Base-by-base conservation (phyloP, 2,797 vertebrate genomes). In the Rachycentron canadum region DNA sequence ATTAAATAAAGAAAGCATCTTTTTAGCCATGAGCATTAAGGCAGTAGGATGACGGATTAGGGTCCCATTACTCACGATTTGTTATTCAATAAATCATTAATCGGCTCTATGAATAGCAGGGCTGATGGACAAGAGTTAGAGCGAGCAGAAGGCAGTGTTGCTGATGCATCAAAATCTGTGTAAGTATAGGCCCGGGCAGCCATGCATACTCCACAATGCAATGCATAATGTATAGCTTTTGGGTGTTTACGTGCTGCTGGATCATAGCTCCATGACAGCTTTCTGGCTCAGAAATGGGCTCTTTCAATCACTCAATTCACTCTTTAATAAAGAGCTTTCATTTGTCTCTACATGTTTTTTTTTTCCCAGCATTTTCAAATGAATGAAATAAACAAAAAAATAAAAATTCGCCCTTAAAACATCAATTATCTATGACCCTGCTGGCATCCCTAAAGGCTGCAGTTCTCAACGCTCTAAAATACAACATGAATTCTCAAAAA, bases 71-170 rank as follows among this genome's bases (percentile, higher is more conserved):
- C 92, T 94, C 90, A 88, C 83, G 58, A 94, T 94, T 92, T 93
- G 92, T 93, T 92, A 94, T 94, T 94, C 93, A 93, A 95, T 95
- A 94, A 95, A 95, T 95, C 94, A 95, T 95, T 94, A 92, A 95
- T 93, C 88, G 82, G 79, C 75, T 91, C 93, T 92, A 92, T 94
- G 94, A 95, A 95, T 94, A 95, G 92, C 89, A 71, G 61, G 76
- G 72, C 64, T 92, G 90, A 93, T 86, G 91, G 93, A 93, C 91
- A 91, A 67, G 86, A 86, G 85, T 76, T 70, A 38, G 73, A 81
- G 82, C 58, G 77, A 47, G 68, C 73, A 76, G 73, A 47, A 81
- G 77, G 80, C 83, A 49, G 77, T 58, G 71, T 64, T 90, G 91
- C 90, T 91, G 89, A 92, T 84, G 88, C 90, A 91, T 88, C 91